A percentile compares a stretch with the other conserved stretches of the same genome.
These are phyloP conservation scores for Vanessa tameamea DNA, from an alignment of 1,140 invertebrate species.

Conservation along the genomic window DNA sequence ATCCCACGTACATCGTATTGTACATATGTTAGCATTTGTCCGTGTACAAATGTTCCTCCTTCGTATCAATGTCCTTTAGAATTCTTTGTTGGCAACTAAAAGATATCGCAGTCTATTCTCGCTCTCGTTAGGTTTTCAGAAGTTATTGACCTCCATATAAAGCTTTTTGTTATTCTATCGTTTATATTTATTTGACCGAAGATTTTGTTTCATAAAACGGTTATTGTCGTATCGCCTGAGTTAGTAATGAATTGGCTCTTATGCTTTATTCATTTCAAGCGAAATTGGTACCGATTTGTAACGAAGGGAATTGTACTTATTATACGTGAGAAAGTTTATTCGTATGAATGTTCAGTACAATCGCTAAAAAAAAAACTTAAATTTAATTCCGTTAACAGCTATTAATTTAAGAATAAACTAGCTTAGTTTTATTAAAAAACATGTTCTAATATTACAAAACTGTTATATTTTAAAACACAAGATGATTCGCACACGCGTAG, in stretches of 20 bases:
- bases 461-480: too few species aligned
- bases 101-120: constrained; percentile 30
- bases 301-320: not conserved
- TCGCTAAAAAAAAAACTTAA: too few species aligned
- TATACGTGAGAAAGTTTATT: not conserved
- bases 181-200: constrained; percentile 14
- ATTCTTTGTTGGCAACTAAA: constrained; percentile 31
- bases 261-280: not conserved
- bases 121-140: constrained; percentile 31
- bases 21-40: not conserved
- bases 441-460: too few species aligned
- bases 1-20: not conserved
- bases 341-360: too few species aligned
- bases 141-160: constrained; percentile 25
- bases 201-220: constrained; percentile 10
- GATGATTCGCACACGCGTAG: too few species aligned
- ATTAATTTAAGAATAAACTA: too few species aligned
- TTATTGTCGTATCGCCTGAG: not conserved
- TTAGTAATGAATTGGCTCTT: not conserved
- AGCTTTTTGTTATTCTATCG: constrained; percentile 20
- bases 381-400: too few species aligned
- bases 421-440: too few species aligned
- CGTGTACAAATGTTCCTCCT: not conserved
- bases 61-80: constrained; percentile 27
- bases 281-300: not conserved